A percentile compares a stretch with the other conserved stretches of the same genome.
These are phyloP conservation scores for Xylota sylvarum DNA, from an alignment of 2,888 invertebrate genomes.

Conservation along the genomic window DNA sequence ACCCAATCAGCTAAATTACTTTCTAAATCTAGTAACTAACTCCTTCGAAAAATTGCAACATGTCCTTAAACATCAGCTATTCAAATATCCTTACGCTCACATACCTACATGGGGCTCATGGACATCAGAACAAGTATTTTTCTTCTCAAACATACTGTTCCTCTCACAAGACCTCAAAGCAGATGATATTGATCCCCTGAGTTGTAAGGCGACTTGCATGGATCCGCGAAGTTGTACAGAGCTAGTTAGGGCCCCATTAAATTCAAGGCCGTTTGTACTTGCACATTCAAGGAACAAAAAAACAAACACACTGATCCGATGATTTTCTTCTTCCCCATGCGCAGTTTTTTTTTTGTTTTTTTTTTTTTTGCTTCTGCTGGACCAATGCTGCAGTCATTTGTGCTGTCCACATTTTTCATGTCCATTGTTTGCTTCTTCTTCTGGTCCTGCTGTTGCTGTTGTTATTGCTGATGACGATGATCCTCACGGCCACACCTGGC, in stretches of 20 bases:
- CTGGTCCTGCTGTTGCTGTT: slow-evolving; percentile 34
- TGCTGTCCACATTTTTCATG: slow-evolving; percentile 41
- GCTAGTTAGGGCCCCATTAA: slow-evolving; percentile 54
- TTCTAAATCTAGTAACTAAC: too few relatives aligned
- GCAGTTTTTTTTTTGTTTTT: neutral
- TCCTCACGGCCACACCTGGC: slow-evolving; percentile 70
- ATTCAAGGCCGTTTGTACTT: slow-evolving; percentile 68
- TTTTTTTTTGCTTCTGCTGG: slow-evolving; percentile 45
- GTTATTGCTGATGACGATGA: slow-evolving; percentile 28
- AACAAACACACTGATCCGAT: slow-evolving; percentile 17
- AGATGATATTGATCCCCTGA: slow-evolving; percentile 64
- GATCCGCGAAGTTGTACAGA: slow-evolving; percentile 17
- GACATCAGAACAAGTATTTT: neutral
- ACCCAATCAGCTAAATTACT: too few relatives aligned
- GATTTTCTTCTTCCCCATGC: slow-evolving; percentile 14
- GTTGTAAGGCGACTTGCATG: slow-evolving; percentile 6
- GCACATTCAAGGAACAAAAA: slow-evolving; percentile 15
- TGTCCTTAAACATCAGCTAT: too few relatives aligned
- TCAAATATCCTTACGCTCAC: too few relatives aligned
- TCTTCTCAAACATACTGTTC: slow-evolving; percentile 43
- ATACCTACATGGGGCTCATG: too few relatives aligned
- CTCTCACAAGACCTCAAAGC: slow-evolving; percentile 7
- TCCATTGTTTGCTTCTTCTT: slow-evolving; percentile 50
- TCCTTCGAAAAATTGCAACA: too few relatives aligned
- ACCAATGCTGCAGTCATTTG: slow-evolving; percentile 46